Percentiles rank a stretch among this genome's conserved stretches.
Evolutionary conservation across 2,113 vertebrate species (phyloP).

Genomic region (Synodontis membranacea): DNA sequence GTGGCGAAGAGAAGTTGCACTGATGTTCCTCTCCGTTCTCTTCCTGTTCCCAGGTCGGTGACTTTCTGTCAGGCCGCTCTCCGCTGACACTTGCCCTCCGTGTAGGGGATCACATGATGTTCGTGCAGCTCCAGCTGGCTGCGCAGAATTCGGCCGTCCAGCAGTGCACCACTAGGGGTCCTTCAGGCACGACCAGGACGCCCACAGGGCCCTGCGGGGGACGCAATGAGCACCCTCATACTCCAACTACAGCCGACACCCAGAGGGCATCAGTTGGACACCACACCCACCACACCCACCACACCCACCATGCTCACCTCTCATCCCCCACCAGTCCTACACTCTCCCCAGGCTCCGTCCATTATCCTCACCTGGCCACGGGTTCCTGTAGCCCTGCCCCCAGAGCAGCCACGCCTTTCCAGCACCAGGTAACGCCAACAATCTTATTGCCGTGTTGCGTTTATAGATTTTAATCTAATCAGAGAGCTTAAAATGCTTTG

Average conservation of each 20-base stretch:
- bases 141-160: conserved; percentile 83
- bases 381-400: conserved; percentile 62
- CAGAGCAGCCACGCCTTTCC: conserved; percentile 69
- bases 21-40: neutral
- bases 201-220: conserved; percentile 18
- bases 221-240: neutral
- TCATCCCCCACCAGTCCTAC: conserved; percentile 24
- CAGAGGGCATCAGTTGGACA: conserved; percentile 11
- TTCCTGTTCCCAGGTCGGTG: conserved; percentile 81
- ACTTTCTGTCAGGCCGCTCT: conserved; percentile 94
- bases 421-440: conserved; percentile 76
- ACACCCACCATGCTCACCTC: conserved; percentile 5
- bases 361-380: conserved; percentile 21
- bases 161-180: conserved; percentile 71
- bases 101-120: conserved; percentile 99
- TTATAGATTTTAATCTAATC: neutral
- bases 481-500: neutral
- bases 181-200: conserved; percentile 59
- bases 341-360: conserved; percentile 33
- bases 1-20: conserved; percentile 4
- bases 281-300: neutral
- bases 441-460: neutral
- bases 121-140: conserved; percentile 93
- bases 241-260: neutral
- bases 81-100: conserved; percentile 92